phyloP scores from a whole-genome alignment of 2,888 invertebrate species.

The Drosophila macrospina region DNA sequence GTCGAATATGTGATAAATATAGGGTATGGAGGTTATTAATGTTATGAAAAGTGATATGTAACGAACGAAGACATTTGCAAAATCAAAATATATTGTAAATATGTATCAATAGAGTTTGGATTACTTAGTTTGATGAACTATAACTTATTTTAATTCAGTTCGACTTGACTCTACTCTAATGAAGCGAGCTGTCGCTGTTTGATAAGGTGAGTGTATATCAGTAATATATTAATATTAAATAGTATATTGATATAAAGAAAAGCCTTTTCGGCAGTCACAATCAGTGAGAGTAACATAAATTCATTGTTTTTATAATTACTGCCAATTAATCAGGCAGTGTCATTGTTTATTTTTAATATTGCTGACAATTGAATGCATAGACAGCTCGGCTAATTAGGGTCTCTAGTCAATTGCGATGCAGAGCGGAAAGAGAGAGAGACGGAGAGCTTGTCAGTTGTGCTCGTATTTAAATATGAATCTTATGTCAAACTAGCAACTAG shows the following conservation, averaged over 20 bases:
- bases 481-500: constrained; percentile 23
- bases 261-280: neutral
- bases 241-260: no score
- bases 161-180: no score
- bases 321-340: constrained; percentile 13
- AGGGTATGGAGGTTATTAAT: constrained; percentile 7
- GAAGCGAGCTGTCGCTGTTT: no score
- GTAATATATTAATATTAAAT: no score
- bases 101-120: no score
- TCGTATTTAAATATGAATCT: constrained; percentile 18
- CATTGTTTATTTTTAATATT: constrained; percentile 50
- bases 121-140: no score
- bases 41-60: neutral
- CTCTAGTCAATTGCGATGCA: constrained; percentile 46
- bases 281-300: neutral
- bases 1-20: constrained; percentile 1
- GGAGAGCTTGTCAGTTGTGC: constrained; percentile 9
- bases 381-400: constrained; percentile 61
- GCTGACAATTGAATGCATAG: constrained; percentile 42
- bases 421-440: neutral
- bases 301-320: constrained; percentile 15
- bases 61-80: no score
- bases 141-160: no score
- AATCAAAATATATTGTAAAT: no score
- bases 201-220: no score